These are phyloP conservation scores for Podargus strigoides DNA, from an alignment of 2,797 vertebrate genomes.

Conservation along the genomic window DNA sequence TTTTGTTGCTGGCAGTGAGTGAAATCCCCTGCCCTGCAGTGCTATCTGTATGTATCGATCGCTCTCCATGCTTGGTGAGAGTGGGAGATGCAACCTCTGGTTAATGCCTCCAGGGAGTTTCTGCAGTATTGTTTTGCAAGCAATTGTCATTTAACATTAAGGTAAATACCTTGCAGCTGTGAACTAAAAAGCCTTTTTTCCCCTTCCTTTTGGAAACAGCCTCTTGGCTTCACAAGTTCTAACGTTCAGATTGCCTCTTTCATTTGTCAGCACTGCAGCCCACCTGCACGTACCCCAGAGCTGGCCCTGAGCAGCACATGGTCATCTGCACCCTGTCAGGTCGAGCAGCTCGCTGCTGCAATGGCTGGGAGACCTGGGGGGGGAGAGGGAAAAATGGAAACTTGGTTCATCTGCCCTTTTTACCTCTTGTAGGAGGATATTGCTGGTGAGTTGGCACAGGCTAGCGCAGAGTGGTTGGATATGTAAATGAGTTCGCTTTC, in stretches of 20 bases:
- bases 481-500: background rate
- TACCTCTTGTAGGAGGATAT: background rate
- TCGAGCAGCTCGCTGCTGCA: fast-evolving
- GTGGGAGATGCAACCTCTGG: background rate
- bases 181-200: background rate
- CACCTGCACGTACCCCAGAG: background rate
- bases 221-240: background rate
- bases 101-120: background rate
- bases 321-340: fast-evolving
- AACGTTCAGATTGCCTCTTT: background rate
- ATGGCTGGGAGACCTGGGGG: background rate
- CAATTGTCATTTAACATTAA: slow-evolving; percentile 12
- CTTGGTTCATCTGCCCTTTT: background rate
- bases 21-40: background rate
- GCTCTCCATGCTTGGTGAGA: background rate
- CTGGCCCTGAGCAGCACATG: background rate
- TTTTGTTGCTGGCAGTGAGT: background rate
- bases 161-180: slow-evolving; percentile 15
- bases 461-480: background rate
- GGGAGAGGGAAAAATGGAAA: background rate
- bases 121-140: slow-evolving; percentile 8
- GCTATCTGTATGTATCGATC: background rate
- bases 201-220: background rate
- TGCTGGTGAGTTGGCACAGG: background rate
- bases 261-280: background rate